phyloP scores from a whole-genome alignment of 2,113 vertebrate genomes.

The Fukomys damarensis region DNA sequence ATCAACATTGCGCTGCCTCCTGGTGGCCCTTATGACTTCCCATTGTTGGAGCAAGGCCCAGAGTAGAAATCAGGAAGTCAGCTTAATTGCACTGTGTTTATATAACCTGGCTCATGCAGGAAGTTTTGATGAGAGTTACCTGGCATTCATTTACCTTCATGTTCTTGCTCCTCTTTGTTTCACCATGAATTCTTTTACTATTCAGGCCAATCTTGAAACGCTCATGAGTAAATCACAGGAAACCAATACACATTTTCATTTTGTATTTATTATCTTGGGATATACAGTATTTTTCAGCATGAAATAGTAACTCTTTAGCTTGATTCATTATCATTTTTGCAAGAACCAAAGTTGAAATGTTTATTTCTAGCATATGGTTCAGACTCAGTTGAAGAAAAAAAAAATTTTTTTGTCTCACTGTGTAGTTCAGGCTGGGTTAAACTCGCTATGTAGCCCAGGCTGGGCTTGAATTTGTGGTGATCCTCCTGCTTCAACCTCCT shows the following conservation, averaged over 20 bases:
- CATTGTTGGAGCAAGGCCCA: neutral
- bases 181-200: neutral
- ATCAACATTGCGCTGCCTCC: neutral
- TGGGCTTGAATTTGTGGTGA: too few relatives aligned
- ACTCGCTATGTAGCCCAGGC: too few relatives aligned
- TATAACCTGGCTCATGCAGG: neutral
- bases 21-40: neutral
- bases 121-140: neutral
- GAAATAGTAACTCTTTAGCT: constrained; percentile 24
- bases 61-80: neutral
- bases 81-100: neutral
- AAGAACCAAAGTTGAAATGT: constrained; percentile 40
- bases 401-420: too few relatives aligned
- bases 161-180: neutral
- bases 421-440: too few relatives aligned
- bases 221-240: constrained; percentile 38
- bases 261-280: constrained; percentile 49
- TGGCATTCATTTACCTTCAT: constrained; percentile 17
- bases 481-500: too few relatives aligned
- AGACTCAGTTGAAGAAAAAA: neutral
- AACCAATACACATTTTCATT: constrained; percentile 43
- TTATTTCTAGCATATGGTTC: constrained; percentile 28
- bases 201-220: constrained; percentile 27
- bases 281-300: constrained; percentile 27
- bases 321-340: constrained; percentile 35